phyloP scores from a whole-genome alignment of 2,113 vertebrate species.

The Rhagologus leucostigma region DNA sequence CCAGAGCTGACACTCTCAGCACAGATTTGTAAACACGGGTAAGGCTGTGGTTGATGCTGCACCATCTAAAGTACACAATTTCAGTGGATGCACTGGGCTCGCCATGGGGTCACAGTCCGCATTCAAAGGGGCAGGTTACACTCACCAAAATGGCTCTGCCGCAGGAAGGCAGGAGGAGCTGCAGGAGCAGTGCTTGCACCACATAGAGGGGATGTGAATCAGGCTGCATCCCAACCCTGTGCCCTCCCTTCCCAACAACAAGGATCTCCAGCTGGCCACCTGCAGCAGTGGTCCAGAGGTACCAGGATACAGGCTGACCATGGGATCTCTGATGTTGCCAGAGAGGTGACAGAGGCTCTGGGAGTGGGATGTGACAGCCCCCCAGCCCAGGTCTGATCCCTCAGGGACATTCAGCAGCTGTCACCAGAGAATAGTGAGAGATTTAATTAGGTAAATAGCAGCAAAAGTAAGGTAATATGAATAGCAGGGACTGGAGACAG shows the following conservation, averaged over 20 bases:
- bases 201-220: background rate
- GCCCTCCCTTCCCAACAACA: background rate
- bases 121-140: background rate
- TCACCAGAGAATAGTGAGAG: background rate
- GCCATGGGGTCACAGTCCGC: background rate
- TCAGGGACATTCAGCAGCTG: background rate
- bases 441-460: background rate
- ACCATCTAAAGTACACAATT: accelerated
- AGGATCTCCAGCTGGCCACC: background rate
- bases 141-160: background rate
- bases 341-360: background rate
- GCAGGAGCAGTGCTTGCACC: background rate
- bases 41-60: background rate
- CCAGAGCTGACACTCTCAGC: background rate
- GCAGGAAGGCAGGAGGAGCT: background rate
- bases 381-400: background rate
- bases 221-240: background rate
- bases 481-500: background rate
- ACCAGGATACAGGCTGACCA: background rate
- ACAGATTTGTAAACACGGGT: background rate
- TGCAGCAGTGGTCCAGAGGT: background rate
- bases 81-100: background rate
- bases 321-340: background rate
- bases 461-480: background rate
- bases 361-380: accelerated